A percentile compares a stretch with the other conserved stretches of the same genome.
These are phyloP conservation scores for Cebus imitator DNA, from an alignment of 2,113 vertebrate genomes.

Conservation along the genomic window DNA sequence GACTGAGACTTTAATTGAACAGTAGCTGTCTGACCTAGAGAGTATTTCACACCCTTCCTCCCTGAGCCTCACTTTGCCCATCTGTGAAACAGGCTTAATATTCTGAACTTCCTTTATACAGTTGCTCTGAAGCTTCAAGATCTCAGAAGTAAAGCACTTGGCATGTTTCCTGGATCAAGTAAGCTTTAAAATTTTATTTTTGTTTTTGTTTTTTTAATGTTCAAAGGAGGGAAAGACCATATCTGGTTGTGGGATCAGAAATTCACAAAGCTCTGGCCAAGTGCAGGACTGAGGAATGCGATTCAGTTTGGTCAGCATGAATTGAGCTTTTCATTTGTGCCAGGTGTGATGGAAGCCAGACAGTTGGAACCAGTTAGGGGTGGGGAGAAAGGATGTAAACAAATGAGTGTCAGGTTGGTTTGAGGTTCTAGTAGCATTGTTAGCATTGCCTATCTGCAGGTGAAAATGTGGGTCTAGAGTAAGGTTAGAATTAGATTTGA, in stretches of 20 bases:
- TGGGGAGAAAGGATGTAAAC: neutral
- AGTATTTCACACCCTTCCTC: neutral
- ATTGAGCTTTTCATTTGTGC: neutral
- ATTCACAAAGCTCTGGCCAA: constrained; percentile 17
- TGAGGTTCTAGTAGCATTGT: neutral
- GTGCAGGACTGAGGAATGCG: neutral
- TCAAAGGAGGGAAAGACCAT: neutral
- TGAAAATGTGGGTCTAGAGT: neutral
- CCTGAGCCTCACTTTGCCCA: neutral
- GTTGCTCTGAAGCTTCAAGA: neutral
- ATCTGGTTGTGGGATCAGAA: neutral
- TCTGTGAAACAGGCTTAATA: neutral
- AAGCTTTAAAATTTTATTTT: neutral
- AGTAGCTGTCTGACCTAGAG: neutral
- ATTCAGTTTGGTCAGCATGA: neutral
- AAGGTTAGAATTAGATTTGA: neutral
- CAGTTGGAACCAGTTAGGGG: neutral
- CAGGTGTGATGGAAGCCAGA: constrained; percentile 9
- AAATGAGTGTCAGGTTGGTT: neutral
- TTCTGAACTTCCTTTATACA: neutral
- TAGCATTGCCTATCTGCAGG: neutral
- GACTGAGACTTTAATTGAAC: neutral
- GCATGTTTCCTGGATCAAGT: neutral
- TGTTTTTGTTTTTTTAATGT: neutral
- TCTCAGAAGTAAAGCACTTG: neutral